Percentiles rank a stretch among this genome's conserved stretches.
Evolutionary conservation across 1,140 invertebrate genomes (phyloP).

Genomic region (Temnothorax longispinosus): DNA sequence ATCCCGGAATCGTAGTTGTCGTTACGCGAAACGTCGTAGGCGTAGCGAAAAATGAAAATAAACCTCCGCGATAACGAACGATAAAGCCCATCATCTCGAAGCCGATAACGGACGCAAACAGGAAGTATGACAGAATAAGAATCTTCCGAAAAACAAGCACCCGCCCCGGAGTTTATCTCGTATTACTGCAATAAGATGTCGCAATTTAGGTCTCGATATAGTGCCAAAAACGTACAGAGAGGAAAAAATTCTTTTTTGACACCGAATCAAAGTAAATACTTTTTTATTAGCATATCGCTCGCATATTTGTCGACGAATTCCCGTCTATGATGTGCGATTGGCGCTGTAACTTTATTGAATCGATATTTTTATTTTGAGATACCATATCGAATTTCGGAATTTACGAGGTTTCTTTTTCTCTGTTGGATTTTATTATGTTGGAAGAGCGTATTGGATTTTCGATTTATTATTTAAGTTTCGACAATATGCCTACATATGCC

Average conservation of each 20-base stretch:
- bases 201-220: slow-evolving; percentile 54
- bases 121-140: slow-evolving; percentile 59
- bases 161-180: slow-evolving; percentile 45
- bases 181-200: slow-evolving; percentile 51
- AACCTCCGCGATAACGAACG: slow-evolving; percentile 5
- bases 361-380: too few species aligned
- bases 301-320: neutral
- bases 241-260: neutral
- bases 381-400: neutral
- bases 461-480: neutral
- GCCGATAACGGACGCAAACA: slow-evolving; percentile 46
- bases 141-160: slow-evolving; percentile 52
- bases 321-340: neutral
- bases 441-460: neutral
- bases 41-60: slow-evolving; percentile 36
- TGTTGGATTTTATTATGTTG: neutral
- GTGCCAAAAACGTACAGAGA: slow-evolving; percentile 25
- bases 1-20: neutral
- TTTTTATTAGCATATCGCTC: neutral
- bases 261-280: neutral
- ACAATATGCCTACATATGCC: neutral
- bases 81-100: slow-evolving; percentile 12
- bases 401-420: neutral
- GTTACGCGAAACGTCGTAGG: neutral
- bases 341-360: neutral